These are phyloP conservation scores for Mycalesis mineus DNA, from an alignment of 2,888 invertebrate species.

Conservation along the genomic window DNA sequence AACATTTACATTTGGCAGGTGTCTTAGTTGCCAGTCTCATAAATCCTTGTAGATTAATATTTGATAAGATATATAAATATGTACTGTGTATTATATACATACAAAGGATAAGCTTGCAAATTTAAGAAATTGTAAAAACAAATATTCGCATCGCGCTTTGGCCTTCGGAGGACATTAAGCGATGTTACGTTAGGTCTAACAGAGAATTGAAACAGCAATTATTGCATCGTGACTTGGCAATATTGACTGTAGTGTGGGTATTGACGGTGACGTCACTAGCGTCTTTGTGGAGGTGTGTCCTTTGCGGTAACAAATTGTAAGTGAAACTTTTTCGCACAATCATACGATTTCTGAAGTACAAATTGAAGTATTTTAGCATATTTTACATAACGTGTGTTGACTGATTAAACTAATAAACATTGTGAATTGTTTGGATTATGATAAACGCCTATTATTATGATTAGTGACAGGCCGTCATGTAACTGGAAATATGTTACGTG, in stretches of 20 bases:
- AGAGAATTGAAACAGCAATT: conserved; percentile 7
- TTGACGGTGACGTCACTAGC: neutral
- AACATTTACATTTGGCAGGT: too few species aligned
- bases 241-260: neutral
- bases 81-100: neutral
- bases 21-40: too few species aligned
- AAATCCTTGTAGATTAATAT: too few species aligned
- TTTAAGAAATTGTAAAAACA: neutral
- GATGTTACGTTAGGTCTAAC: neutral
- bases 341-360: neutral
- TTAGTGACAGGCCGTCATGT: neutral
- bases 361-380: neutral
- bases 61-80: too few species aligned
- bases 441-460: neutral
- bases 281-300: conserved; percentile 3
- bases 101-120: neutral
- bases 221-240: neutral
- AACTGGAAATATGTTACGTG: neutral
- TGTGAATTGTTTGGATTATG: neutral
- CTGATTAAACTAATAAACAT: neutral
- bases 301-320: neutral
- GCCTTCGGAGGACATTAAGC: neutral
- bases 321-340: conserved; percentile 3
- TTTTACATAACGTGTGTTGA: neutral
- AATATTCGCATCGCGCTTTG: neutral